Conservation (phyloP, 2,797 vertebrate species). For the Heteromormyrus szaboi region DNA sequence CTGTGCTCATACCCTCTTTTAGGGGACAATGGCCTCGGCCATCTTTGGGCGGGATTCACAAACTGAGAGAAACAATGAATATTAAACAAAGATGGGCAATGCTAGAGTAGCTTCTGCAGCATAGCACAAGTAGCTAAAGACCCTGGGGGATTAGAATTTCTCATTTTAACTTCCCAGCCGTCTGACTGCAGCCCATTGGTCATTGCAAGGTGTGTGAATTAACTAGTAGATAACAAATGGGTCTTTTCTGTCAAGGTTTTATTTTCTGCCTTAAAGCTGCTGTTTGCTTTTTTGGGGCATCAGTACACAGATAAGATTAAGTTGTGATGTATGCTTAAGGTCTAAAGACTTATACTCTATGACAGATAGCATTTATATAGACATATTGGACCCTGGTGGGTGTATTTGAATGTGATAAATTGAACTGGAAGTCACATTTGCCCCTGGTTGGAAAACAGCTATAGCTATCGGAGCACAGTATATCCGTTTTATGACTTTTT, state of each 20-base stretch:
- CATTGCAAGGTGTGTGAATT: not conserved
- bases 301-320: not conserved
- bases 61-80: not conserved
- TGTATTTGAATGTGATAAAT: not conserved
- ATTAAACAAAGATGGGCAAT: not conserved
- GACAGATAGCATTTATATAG: not conserved
- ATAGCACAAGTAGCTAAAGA: not conserved
- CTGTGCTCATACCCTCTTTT: not conserved
- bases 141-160: not conserved
- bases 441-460: not conserved
- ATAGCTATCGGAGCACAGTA: not conserved
- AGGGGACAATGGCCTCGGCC: not conserved
- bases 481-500: not conserved
- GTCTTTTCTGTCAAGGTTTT: slow-evolving; percentile 3
- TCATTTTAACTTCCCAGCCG: slow-evolving; percentile 11
- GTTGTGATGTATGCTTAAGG: not conserved
- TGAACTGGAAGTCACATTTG: slow-evolving; percentile 4
- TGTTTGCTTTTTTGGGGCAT: not conserved
- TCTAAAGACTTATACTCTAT: not conserved
- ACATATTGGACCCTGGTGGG: not conserved
- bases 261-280: slow-evolving; percentile 26
- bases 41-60: not conserved
- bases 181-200: not conserved
- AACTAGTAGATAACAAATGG: not conserved
- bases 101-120: not conserved